Percentiles rank a stretch among this genome's conserved stretches.
Evolutionary conservation across 2,888 invertebrate genomes (phyloP).

Genomic region (Parasteatoda lunata): DNA sequence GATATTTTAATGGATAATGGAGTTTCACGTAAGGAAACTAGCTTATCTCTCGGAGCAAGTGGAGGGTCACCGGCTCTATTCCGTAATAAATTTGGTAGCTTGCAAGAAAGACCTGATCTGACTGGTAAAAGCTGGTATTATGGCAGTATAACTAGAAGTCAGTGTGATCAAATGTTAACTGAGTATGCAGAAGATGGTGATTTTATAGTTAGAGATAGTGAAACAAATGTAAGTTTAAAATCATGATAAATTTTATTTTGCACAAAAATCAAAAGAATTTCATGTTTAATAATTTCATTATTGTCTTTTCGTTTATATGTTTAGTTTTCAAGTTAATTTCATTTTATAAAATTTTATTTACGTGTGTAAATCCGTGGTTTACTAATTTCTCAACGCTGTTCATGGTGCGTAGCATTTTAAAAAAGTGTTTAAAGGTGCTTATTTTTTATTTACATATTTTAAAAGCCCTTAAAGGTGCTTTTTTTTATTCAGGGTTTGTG

Average conservation of each 20-base stretch:
- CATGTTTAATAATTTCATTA: no score
- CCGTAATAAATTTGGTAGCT: conserved; percentile 63
- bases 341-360: no score
- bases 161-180: conserved; percentile 96
- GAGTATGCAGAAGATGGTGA: conserved; percentile 97
- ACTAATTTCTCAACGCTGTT: no score
- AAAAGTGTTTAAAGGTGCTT: no score
- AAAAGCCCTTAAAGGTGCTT: no score
- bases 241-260: neutral
- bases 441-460: no score
- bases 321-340: no score
- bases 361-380: no score
- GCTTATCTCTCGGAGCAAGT: conserved; percentile 60
- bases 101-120: conserved; percentile 58
- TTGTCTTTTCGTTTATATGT: no score
- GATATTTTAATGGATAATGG: conserved; percentile 63
- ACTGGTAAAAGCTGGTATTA: conserved; percentile 96
- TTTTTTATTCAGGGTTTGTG: no score
- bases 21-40: conserved; percentile 50
- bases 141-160: conserved; percentile 94
- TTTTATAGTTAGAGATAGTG: conserved; percentile 98
- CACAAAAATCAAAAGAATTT: no score
- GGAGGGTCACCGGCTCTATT: conserved; percentile 61
- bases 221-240: conserved; percentile 90
- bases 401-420: no score